Evolutionary conservation across 2,113 vertebrate species (phyloP), one percentile per base, ranked within the genome.

Genomic region (Athene cunicularia): DNA sequence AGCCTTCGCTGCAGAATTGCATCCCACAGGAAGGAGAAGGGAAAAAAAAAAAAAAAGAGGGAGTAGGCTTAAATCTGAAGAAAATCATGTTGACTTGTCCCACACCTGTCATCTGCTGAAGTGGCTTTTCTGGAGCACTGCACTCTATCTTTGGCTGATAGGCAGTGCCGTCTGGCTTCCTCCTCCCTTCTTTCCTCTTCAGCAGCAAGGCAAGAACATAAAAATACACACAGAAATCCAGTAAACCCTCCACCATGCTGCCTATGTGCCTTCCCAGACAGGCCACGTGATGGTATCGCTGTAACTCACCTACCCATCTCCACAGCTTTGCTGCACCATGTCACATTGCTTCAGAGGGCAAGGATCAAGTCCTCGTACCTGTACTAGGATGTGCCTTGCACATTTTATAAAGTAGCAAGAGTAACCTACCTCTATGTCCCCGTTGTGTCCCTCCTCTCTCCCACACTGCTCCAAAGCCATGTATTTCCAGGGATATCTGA

Each of bases 141-240:
- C 94, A 90, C 95, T 96, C 97, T 95, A 84, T 96, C 92, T 97
- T 96, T 96, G 97, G 95, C 92, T 97, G 91, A 96, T 91, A 97
- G 93, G 96, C 91, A 95, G 94, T 92, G 86, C 95, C 94, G 94
- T 88, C 92, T 95, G 95, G 92, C 94, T 94, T 96, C 86, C 93
- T 95, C 94, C 92, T 96, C 96, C 92, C 83, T 84, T 83, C 86
- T 97, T 92, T 87, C 88, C 86, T 96, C 95, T 94, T 97, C 95
- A 95, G 90, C 90, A 94, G 60, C 26, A 95, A 93, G 80, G 63
- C 90, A 96, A 75, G 96, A 91, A 91, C 91, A 97, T 93, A 96
- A 96, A 95, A 96, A 97, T 96, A 97, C 91, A 89, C 88, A 53
- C 53, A 96, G 87, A 93, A 91, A 96, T 93, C 87, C 96, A 96